A percentile compares a stretch with the other conserved stretches of the same genome.
phyloP scores from a whole-genome alignment of 1,140 invertebrate genomes.

The Euglossa dilemma region DNA sequence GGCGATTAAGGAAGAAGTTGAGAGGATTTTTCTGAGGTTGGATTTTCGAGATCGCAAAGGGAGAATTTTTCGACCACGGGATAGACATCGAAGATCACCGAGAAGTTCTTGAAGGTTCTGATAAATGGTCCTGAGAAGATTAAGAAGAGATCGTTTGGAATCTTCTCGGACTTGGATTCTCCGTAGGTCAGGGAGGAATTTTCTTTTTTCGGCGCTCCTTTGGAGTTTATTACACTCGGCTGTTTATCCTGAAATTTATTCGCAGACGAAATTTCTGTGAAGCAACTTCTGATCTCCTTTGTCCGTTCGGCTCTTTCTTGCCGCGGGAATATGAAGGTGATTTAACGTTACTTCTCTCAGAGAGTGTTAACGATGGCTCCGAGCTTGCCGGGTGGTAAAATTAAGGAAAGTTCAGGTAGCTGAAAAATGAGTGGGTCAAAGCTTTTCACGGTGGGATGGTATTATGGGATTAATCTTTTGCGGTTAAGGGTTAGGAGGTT shows the following conservation, averaged over 20 bases:
- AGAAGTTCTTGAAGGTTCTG: too few species aligned
- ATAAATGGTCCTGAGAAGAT: too few species aligned
- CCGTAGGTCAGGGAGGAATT: too few species aligned
- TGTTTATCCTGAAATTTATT: too few species aligned
- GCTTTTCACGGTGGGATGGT: constrained; percentile 1
- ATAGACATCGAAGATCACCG: too few species aligned
- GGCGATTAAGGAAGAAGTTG: too few species aligned
- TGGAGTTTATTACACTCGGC: too few species aligned
- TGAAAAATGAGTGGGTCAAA: constrained; percentile 3
- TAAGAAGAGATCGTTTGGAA: too few species aligned
- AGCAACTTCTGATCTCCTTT: not conserved
- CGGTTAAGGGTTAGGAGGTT: not conserved
- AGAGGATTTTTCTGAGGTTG: too few species aligned
- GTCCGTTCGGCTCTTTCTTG: not conserved
- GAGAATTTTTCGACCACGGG: too few species aligned
- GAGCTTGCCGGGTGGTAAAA: constrained; percentile 12
- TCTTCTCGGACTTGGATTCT: not conserved
- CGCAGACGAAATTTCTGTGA: not conserved
- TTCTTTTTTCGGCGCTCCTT: too few species aligned
- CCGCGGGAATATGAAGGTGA: not conserved
- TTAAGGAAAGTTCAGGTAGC: not conserved
- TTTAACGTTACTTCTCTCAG: not conserved
- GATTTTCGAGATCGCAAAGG: too few species aligned
- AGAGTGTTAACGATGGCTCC: not conserved
- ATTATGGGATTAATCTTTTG: constrained; percentile 22